Evolutionary conservation across 2,797 vertebrate species (phyloP).

Genomic region (Alectoris magna): DNA sequence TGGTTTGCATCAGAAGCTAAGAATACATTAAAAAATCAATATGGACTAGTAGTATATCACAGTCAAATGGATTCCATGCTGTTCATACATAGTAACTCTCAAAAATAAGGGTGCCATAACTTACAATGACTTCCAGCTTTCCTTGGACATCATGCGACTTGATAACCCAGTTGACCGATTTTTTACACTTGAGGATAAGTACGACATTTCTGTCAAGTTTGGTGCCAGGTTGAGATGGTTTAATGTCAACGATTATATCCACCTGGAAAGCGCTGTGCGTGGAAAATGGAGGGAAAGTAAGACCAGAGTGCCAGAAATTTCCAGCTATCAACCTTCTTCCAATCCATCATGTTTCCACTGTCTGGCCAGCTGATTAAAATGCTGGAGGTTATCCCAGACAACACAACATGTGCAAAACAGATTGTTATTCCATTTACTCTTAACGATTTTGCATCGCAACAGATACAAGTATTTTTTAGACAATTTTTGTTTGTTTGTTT

Average conservation of each 20-base stretch:
- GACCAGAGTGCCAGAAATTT: conserved; percentile 74
- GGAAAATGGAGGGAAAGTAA: conserved; percentile 80
- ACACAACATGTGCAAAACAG: conserved; percentile 87
- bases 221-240: conserved; percentile 81
- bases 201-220: conserved; percentile 85
- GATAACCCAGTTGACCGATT: conserved; percentile 97
- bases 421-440: conserved; percentile 76
- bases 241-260: conserved; percentile 93
- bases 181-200: conserved; percentile 92
- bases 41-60: not conserved
- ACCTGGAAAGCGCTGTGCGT: conserved; percentile 92
- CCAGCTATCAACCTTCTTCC: conserved; percentile 78
- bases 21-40: not conserved
- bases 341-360: conserved; percentile 83
- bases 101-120: conserved; percentile 58
- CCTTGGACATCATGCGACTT: conserved; percentile 87
- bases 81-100: not conserved
- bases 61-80: not conserved
- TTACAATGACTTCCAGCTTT: conserved; percentile 90
- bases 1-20: not conserved
- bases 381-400: conserved; percentile 86
- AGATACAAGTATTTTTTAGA: conserved; percentile 55
- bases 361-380: conserved; percentile 96
- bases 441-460: conserved; percentile 78
- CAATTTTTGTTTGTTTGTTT: conserved; percentile 49